These are phyloP conservation scores for Tenthredo notha DNA, from an alignment of 2,888 invertebrate species.

Conservation along the genomic window DNA sequence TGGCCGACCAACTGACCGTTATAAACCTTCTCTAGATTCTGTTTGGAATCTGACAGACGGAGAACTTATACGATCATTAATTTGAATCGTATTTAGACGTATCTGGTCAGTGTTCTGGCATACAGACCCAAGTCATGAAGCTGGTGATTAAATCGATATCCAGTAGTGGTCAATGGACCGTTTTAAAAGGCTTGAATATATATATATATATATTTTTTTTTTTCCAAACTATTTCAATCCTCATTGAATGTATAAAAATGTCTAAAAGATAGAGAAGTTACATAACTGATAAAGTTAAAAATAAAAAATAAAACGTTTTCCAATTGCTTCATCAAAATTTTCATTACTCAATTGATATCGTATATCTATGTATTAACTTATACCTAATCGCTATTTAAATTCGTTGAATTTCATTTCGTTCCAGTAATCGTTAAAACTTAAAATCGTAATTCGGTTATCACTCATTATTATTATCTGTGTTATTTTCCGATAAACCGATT, in stretches of 20 bases:
- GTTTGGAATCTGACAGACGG: background rate
- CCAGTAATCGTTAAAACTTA: background rate
- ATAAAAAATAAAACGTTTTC: background rate
- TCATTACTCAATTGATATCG: too few species aligned
- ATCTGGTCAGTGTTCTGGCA: constrained; percentile 35
- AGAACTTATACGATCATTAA: constrained; percentile 26
- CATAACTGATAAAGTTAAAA: background rate
- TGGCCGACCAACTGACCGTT: background rate
- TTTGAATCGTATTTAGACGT: constrained; percentile 7
- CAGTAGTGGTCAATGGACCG: background rate
- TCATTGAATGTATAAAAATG: background rate
- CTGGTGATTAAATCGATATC: background rate
- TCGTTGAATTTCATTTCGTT: background rate
- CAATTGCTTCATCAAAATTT: too few species aligned
- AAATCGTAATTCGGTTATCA: background rate
- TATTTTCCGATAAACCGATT: background rate
- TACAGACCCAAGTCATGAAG: background rate
- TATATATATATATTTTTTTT: background rate
- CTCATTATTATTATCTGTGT: background rate
- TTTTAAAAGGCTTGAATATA: background rate
- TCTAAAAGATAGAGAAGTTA: background rate
- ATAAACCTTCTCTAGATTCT: background rate
- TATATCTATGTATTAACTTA: too few species aligned
- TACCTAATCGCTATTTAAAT: background rate
- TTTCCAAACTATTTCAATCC: background rate